A percentile compares a stretch with the other conserved stretches of the same genome.
Conservation (phyloP, 92 coral and sea anemone species). For the Pocillopora meandrina region DNA sequence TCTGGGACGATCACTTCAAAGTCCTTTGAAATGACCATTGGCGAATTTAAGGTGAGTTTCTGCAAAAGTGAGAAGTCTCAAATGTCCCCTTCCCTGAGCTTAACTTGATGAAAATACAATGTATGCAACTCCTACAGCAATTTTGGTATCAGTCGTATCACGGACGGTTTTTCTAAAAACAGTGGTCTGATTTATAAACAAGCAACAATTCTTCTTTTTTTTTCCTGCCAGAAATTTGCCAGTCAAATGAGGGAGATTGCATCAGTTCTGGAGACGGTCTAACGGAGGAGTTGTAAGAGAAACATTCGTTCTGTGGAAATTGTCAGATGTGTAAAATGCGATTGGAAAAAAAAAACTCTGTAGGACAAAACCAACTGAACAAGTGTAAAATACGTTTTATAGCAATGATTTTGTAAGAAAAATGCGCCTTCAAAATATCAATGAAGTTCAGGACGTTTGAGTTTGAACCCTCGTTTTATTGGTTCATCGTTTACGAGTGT, state of each 20-base stretch:
- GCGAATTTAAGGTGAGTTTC: constrained; percentile 95
- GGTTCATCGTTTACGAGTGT: background rate
- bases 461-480: no score
- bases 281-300: background rate
- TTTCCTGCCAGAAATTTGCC: constrained; percentile 78
- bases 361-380: background rate
- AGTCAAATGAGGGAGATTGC: constrained; percentile 84
- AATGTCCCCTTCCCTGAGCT: no score
- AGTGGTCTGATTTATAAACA: background rate
- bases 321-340: no score
- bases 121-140: no score
- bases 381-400: background rate
- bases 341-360: no score
- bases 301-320: background rate
- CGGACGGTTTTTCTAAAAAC: background rate
- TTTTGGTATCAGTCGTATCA: no score
- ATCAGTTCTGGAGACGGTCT: constrained; percentile 88
- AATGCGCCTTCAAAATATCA: no score
- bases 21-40: constrained; percentile 90
- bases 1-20: constrained; percentile 74
- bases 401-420: no score
- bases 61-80: no score
- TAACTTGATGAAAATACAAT: no score
- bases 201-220: background rate
- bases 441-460: background rate